Evolutionary conservation across 2,113 vertebrate species (phyloP).

Genomic region (Colinus virginianus): DNA sequence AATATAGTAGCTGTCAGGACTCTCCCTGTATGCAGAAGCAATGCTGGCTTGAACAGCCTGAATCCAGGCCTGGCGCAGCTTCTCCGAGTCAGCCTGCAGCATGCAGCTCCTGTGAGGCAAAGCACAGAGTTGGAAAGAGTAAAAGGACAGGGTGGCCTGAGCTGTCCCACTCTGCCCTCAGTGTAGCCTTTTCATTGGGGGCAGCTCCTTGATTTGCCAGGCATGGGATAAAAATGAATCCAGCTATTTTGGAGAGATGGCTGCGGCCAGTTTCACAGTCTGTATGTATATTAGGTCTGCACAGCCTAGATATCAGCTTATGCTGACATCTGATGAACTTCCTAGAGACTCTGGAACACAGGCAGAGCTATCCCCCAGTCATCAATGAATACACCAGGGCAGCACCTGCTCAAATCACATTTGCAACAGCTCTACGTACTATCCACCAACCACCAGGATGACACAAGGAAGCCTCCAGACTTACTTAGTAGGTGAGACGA

Average conservation of each 20-base stretch:
- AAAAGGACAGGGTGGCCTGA: background rate
- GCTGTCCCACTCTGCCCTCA: background rate
- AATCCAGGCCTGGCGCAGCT: conserved; percentile 93
- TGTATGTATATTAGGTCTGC: fast-evolving
- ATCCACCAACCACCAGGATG: background rate
- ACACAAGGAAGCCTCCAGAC: conserved; percentile 30
- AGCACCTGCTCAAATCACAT: background rate
- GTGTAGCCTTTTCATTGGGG: fast-evolving
- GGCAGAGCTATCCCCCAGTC: background rate
- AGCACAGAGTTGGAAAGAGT: background rate
- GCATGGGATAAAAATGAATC: background rate
- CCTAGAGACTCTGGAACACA: background rate
- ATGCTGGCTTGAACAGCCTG: conserved; percentile 98
- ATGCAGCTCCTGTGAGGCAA: conserved; percentile 90
- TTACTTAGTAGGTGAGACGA: conserved; percentile 96
- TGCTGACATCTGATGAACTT: background rate
- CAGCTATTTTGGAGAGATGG: background rate
- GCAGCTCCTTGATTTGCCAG: background rate
- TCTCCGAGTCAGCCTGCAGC: conserved; percentile 97
- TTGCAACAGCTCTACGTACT: background rate
- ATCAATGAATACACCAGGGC: background rate
- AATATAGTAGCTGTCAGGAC: conserved; percentile 89
- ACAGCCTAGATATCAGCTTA: background rate
- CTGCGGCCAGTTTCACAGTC: background rate
- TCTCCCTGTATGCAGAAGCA: conserved; percentile 94